A percentile compares a stretch with the other conserved stretches of the same genome.
These are phyloP conservation scores for Pseudochirops corinnae DNA, from an alignment of 2,797 vertebrate species.

Conservation along the genomic window DNA sequence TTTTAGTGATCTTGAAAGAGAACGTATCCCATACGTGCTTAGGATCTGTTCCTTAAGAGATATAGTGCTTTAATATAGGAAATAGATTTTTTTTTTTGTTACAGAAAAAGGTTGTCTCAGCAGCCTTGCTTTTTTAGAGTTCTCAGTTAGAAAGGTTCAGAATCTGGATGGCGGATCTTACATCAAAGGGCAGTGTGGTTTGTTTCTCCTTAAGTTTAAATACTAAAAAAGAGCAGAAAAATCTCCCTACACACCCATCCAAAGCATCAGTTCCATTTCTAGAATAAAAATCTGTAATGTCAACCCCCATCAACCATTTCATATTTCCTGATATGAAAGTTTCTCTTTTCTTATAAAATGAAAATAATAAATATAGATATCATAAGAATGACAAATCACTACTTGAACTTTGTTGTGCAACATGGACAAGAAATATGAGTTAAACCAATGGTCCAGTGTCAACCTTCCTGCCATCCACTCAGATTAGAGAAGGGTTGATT, in stretches of 20 bases:
- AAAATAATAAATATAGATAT: constrained; percentile 57
- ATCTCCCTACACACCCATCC: not conserved
- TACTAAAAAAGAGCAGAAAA: constrained; percentile 75
- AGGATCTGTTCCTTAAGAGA: constrained; percentile 72
- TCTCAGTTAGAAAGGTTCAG: constrained; percentile 67
- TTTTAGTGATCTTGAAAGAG: constrained; percentile 70
- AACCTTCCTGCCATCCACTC: not conserved
- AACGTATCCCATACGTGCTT: constrained; percentile 60
- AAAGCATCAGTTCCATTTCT: constrained; percentile 68
- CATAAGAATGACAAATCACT: constrained; percentile 38
- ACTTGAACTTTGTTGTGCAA: constrained; percentile 12
- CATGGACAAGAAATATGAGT: not conserved
- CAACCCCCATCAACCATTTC: constrained; percentile 68
- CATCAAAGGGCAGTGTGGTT: constrained; percentile 70
- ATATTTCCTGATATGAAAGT: constrained; percentile 21
- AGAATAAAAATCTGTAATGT: constrained; percentile 57
- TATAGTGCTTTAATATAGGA: constrained; percentile 72
- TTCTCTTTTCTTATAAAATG: constrained; percentile 58
- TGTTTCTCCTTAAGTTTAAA: constrained; percentile 74
- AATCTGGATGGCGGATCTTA: constrained; percentile 64
- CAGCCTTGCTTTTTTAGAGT: constrained; percentile 71
- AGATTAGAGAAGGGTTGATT: not conserved
- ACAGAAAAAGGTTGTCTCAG: constrained; percentile 14
- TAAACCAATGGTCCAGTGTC: not conserved
- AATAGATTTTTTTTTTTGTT: constrained; percentile 61